phyloP scores from a whole-genome alignment of 1,140 invertebrate genomes.

The Brachionus koreanus region DNA sequence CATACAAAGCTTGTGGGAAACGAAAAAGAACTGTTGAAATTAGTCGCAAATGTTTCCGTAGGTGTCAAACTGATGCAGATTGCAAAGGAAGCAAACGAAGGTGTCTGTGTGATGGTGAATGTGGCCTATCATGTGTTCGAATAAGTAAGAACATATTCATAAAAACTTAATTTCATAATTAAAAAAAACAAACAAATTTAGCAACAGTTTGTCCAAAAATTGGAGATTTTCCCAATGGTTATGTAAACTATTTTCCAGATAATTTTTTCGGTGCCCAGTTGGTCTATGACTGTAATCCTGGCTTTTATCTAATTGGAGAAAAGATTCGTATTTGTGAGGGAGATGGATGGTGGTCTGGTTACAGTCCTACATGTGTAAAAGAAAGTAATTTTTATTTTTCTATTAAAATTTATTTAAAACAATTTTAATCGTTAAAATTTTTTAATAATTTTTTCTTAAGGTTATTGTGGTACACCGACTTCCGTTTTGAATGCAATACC shows the following conservation, averaged over 20 bases:
- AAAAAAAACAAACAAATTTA: neutral
- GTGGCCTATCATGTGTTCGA: slow-evolving; percentile 93
- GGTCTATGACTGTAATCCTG: slow-evolving; percentile 58
- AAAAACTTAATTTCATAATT: neutral
- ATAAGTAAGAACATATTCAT: slow-evolving; percentile 63
- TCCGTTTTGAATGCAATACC: slow-evolving; percentile 20
- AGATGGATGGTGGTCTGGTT: slow-evolving; percentile 58
- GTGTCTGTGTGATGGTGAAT: slow-evolving; percentile 90
- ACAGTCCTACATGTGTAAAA: slow-evolving; percentile 52
- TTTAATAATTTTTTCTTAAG: neutral
- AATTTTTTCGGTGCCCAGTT: slow-evolving; percentile 57
- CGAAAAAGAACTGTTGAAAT: slow-evolving; percentile 40
- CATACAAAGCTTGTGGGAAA: neutral
- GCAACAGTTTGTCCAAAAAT: slow-evolving; percentile 36
- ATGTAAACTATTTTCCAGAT: slow-evolving; percentile 46
- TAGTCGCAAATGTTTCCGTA: slow-evolving; percentile 70
- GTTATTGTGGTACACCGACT: neutral
- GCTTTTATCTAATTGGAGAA: slow-evolving; percentile 56
- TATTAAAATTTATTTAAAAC: neutral
- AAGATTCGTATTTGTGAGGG: slow-evolving; percentile 57
- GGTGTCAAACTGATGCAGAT: slow-evolving; percentile 86
- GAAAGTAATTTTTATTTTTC: neutral
- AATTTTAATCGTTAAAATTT: neutral
- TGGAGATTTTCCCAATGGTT: slow-evolving; percentile 24
- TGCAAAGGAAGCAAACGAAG: slow-evolving; percentile 93